These are phyloP conservation scores for Centropyge bicolor DNA, from an alignment of 2,797 vertebrate genomes.

Conservation along the genomic window DNA sequence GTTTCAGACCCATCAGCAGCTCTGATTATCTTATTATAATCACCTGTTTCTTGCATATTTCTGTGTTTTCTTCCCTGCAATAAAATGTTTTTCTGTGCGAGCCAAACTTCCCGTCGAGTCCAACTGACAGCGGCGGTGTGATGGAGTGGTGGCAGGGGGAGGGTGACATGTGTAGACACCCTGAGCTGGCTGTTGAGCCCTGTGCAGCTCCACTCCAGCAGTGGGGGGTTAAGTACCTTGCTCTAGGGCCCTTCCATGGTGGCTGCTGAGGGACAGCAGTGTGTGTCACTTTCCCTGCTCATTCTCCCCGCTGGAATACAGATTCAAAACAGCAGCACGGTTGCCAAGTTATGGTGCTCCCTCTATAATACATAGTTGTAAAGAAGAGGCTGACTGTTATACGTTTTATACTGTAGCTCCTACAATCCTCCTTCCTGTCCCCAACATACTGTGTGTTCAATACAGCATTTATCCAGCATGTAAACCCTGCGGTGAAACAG, in stretches of 20 bases:
- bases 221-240: conserved; percentile 78
- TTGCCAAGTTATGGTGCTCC: conserved; percentile 68
- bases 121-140: conserved; percentile 51
- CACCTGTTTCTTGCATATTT: not conserved
- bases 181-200: conserved; percentile 69
- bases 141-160: conserved; percentile 60
- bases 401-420: not conserved
- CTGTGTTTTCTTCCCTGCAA: conserved; percentile 7
- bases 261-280: conserved; percentile 72
- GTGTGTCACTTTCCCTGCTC: conserved; percentile 57
- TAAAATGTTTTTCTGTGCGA: conserved; percentile 7
- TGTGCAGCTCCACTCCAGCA: conserved; percentile 70
- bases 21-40: conserved; percentile 9
- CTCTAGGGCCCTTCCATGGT: conserved; percentile 66
- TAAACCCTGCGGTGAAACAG: not conserved
- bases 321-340: conserved; percentile 62
- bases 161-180: conserved; percentile 65
- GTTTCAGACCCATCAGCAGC: not conserved
- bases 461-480: not conserved
- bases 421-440: not conserved
- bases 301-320: conserved; percentile 56
- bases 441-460: not conserved
- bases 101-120: conserved; percentile 46
- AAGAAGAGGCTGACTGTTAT: conserved; percentile 28
- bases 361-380: conserved; percentile 20